Evolutionary conservation across 1,140 invertebrate species (phyloP).

Genomic region (Drosophila tsacasi): DNA sequence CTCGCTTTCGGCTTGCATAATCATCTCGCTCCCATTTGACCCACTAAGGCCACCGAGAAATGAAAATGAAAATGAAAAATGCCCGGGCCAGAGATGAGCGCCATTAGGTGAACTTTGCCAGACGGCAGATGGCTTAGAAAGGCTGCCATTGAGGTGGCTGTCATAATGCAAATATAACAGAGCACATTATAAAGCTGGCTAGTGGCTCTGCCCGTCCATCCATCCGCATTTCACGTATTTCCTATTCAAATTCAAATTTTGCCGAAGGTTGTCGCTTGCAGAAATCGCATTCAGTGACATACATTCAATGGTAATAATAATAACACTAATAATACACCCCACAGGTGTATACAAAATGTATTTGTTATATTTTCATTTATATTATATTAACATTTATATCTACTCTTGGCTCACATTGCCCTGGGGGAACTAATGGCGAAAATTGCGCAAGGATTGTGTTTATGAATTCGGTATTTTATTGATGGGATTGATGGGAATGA

Average conservation of each 20-base stretch:
- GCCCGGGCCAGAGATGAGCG: slow-evolving; percentile 50
- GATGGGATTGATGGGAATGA: too few species aligned
- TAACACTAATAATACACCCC: slow-evolving; percentile 19
- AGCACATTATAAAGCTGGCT: slow-evolving; percentile 41
- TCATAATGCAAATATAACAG: slow-evolving; percentile 68
- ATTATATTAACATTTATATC: neutral
- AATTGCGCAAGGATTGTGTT: slow-evolving; percentile 30
- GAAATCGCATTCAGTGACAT: slow-evolving; percentile 48
- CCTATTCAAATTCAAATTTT: slow-evolving; percentile 59
- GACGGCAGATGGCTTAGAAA: slow-evolving; percentile 50
- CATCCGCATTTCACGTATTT: slow-evolving; percentile 69
- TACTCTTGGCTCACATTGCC: slow-evolving; percentile 23
- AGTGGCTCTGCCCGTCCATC: slow-evolving; percentile 21
- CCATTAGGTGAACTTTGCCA: slow-evolving; percentile 36
- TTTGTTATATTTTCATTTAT: slow-evolving; percentile 27
- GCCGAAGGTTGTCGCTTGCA: slow-evolving; percentile 46
- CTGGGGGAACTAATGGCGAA: slow-evolving; percentile 1
- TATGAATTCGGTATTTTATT: neutral
- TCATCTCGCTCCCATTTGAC: slow-evolving; percentile 19
- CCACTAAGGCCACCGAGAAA: slow-evolving; percentile 31
- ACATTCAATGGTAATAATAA: slow-evolving; percentile 33
- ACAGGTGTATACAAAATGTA: neutral
- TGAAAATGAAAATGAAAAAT: slow-evolving; percentile 64
- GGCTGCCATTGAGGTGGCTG: slow-evolving; percentile 28
- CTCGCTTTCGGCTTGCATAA: slow-evolving; percentile 20